Evolutionary conservation across 2,888 invertebrate species (phyloP), one percentile per base, ranked within the genome.

Genomic region (Drosophila anomalata): DNA sequence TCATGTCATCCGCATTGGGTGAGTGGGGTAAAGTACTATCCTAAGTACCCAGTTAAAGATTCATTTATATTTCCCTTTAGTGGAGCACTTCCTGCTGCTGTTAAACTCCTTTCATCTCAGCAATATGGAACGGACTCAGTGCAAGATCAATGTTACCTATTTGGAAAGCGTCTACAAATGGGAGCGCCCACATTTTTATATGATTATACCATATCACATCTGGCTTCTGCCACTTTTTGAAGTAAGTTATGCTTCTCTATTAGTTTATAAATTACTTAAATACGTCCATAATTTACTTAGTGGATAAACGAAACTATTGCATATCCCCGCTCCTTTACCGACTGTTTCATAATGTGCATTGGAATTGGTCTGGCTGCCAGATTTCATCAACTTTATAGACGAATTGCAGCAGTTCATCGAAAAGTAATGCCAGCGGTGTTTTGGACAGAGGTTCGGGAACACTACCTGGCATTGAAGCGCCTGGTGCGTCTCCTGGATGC

Each of bases 291-390:
- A 17, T 17, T 17, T 6, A 42, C 68, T 20, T 50, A 91, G 90
- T 91, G 89, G 87, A 71, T 88, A 2, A 91, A 90, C 66, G 61
- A 91, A 47, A 87, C 89, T 0, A 93, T 94, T 22, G 95, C 96
- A 0, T 94, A 94, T 73, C 92, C 94, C 0, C 95, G 95, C 93
- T 95, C 95, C 76, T 95, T 94, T 60, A 94, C 95, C 78, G 96
- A 96, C 78, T 90, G 95, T 59, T 94, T 96, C 54, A 94, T 96
- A 12, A 95, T 95, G 77, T 89, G 95, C 36, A 92, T 95, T 44
- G 95, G 95, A 84, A 93, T 94, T 84, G 95, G 95, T 0, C 89
- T 96, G 39, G 92, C 94, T 0, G 93, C 94, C 0, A 93, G 95
- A 47, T 95, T 96, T 77, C 93, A 93, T 55, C 94, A 94, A 79